Evolutionary conservation across 2,888 invertebrate genomes (phyloP).

Genomic region (Dryomyza anilis): DNA sequence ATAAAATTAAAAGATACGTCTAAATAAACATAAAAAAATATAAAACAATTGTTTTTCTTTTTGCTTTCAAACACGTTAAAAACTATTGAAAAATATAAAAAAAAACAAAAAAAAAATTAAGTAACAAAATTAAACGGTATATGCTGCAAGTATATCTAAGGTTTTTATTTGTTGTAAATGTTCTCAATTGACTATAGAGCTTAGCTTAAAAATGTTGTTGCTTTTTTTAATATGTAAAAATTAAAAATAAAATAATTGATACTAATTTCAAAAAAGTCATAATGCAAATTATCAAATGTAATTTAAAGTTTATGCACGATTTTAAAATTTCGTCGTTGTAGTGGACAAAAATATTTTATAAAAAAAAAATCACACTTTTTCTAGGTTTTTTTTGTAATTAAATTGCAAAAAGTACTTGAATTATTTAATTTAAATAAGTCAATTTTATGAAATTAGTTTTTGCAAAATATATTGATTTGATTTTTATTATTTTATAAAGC

Average conservation of each 20-base stretch:
- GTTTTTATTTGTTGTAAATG: background rate
- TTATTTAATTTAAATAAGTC: no score
- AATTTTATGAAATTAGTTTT: no score
- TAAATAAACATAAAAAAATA: background rate
- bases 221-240: no score
- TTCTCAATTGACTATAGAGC: constrained; percentile 12
- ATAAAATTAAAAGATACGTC: background rate
- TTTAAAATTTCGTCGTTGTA: background rate
- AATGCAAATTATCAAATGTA: background rate
- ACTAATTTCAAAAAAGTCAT: no score
- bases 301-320: background rate
- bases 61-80: background rate
- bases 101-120: background rate
- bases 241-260: background rate
- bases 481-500: no score
- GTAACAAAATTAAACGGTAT: background rate
- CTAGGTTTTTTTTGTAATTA: background rate
- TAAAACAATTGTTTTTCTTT: constrained; percentile 9
- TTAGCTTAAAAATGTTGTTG: constrained; percentile 6
- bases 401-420: no score
- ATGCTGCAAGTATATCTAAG: background rate
- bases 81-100: background rate
- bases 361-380: background rate
- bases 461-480: no score
- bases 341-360: background rate